Evolutionary conservation across 2,113 vertebrate species (phyloP), one percentile per base, ranked within the genome.

Genomic region (Lepidiolamprologus cunningtoni): DNA sequence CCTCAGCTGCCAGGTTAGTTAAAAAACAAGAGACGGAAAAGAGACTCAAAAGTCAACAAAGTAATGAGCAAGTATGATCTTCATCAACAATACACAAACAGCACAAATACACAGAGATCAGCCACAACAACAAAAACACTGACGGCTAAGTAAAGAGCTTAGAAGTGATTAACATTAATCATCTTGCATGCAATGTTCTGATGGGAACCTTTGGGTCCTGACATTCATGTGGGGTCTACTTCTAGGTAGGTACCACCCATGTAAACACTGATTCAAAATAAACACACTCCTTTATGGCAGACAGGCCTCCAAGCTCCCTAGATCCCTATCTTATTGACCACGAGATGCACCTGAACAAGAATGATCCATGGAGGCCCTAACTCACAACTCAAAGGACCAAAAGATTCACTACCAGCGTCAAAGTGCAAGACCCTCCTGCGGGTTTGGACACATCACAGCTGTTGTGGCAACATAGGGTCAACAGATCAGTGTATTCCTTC

Each of bases 1-100:
- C 71, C 68, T 86, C 84, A 66, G 63, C 68, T 92, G 83, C 47
- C 84, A 84, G 81, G 80, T 88, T 84, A 89, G 79, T 83, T 90
- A 82, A 57, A 87, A 57, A 87, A 57, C 88, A 83, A 63, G 37
- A 45, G 13, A 63, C 2, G 31, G 47, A 45, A 52, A 5, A 52
- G 16, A 47, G 26, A 78, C 26, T 78, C 55, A 16, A 81, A 54
- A 53, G 13, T 16, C 21, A 21, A 79, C 26, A 26, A 57, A 40
- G 23, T 26, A 83, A 68, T 37, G 16, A 71, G 61, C 26, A 78
- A 80, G 12, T 81, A 76, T 16, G 5, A 61, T 40, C 45, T 78
- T 52, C 73, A 78, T 52, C 26, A 78, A 5, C 73, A 52, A 52
- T 31, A 78, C 2, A 33, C 73, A 33, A n/a, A 78, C 45, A 78